Conservation (phyloP, 92 coral and sea anemone species). For the Diadumene lineata region DNA sequence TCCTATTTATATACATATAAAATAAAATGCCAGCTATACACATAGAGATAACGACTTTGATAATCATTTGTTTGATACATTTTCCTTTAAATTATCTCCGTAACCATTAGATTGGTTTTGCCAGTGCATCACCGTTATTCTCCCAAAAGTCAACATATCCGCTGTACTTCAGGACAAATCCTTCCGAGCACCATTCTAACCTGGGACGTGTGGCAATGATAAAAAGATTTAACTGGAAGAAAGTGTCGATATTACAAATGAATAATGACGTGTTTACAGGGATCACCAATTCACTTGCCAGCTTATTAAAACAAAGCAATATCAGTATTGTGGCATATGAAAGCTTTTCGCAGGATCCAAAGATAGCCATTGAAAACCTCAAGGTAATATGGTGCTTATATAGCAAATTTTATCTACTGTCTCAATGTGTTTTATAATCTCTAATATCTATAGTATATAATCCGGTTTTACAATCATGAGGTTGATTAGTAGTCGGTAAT, state of each 20-base stretch:
- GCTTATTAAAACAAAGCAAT: slow-evolving; percentile 45
- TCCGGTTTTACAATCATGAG: too few species aligned
- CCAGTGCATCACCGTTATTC: slow-evolving; percentile 64
- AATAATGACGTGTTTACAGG: slow-evolving; percentile 79
- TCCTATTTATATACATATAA: too few species aligned
- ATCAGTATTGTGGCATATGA: slow-evolving; percentile 63
- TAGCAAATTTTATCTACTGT: too few species aligned
- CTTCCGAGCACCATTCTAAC: slow-evolving; percentile 62
- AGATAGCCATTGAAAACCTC: slow-evolving; percentile 51
- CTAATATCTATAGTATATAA: too few species aligned
- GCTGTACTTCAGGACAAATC: slow-evolving; percentile 69
- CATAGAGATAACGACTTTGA: too few species aligned
- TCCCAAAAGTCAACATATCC: slow-evolving; percentile 52
- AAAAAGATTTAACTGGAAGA: slow-evolving; percentile 66
- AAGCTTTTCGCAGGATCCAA: slow-evolving; percentile 65
- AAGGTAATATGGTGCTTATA: too few species aligned
- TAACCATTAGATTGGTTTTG: slow-evolving; percentile 55
- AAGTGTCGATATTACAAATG: slow-evolving; percentile 67
- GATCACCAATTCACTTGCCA: slow-evolving; percentile 63
- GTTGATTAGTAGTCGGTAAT: too few species aligned
- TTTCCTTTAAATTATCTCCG: background rate
- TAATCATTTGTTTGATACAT: background rate
- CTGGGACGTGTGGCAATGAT: slow-evolving; percentile 68
- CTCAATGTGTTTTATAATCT: too few species aligned
- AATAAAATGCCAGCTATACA: too few species aligned